Conservation (phyloP, 2,888 invertebrate genomes). For the Scaeva pyrastri region DNA sequence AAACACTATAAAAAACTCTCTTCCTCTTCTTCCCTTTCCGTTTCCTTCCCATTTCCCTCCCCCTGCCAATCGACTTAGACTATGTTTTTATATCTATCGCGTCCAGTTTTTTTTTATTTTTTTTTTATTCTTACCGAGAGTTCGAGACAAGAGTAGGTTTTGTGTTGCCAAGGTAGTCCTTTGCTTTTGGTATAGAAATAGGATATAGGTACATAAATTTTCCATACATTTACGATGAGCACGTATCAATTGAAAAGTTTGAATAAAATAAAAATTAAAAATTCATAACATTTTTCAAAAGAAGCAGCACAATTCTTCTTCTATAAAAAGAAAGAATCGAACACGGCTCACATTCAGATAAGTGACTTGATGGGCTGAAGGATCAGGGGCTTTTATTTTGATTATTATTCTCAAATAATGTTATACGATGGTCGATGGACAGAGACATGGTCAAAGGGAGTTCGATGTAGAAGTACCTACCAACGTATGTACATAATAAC, state of each 20-base stretch:
- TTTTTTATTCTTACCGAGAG: conserved; percentile 24
- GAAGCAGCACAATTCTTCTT: conserved; percentile 9
- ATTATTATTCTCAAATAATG: conserved; percentile 43
- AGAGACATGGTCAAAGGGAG: background rate
- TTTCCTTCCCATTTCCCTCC: too few species aligned
- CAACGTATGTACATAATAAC: too few species aligned
- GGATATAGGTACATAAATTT: background rate
- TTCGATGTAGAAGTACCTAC: too few species aligned
- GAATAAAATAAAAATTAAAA: conserved; percentile 75
- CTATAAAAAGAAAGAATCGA: conserved; percentile 47
- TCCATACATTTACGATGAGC: conserved; percentile 36
- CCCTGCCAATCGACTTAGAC: background rate
- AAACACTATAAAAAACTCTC: conserved; percentile 6
- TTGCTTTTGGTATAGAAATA: background rate
- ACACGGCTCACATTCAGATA: background rate
- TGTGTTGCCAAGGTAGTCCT: conserved; percentile 1
- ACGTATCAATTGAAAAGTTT: conserved; percentile 73
- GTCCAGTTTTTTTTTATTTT: too few species aligned
- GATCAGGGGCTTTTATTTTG: conserved; percentile 63
- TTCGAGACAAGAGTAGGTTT: background rate
- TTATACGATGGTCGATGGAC: background rate
- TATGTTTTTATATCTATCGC: background rate
- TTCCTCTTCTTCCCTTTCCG: too few species aligned
- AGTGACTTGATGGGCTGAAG: background rate
- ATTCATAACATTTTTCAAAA: conserved; percentile 74